These are phyloP conservation scores for Coenonympha glycerion DNA, from an alignment of 2,888 invertebrate genomes.

Conservation along the genomic window DNA sequence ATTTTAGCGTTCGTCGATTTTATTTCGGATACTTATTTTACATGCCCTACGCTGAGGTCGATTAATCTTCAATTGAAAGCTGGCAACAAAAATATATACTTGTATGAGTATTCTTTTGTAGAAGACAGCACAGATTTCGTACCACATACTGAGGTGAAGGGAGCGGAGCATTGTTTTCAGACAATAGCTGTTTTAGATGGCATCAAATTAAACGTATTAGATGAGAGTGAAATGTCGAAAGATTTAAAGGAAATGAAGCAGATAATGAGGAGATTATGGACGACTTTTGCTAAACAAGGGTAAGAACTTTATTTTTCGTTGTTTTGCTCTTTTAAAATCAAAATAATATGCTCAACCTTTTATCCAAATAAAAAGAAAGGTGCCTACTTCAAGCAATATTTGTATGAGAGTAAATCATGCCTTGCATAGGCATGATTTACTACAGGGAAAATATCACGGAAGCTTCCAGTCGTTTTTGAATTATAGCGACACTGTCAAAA, in stretches of 20 bases:
- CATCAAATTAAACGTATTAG: slow-evolving; percentile 29
- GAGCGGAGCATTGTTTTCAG: slow-evolving; percentile 42
- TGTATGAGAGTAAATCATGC: no score
- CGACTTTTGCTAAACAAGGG: slow-evolving; percentile 27
- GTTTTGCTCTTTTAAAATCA: no score
- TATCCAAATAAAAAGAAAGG: no score
- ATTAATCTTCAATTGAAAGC: slow-evolving; percentile 31
- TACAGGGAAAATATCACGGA: no score
- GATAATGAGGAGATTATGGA: slow-evolving; percentile 31
- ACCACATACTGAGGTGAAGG: slow-evolving; percentile 35
- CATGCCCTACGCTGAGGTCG: slow-evolving; percentile 35
- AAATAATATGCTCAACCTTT: no score
- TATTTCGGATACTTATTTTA: slow-evolving; percentile 46
- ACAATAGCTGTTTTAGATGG: slow-evolving; percentile 30
- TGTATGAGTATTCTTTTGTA: slow-evolving; percentile 43
- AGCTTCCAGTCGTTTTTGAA: no score
- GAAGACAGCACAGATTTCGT: slow-evolving; percentile 34
- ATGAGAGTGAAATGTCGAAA: slow-evolving; percentile 23
- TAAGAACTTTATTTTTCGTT: slow-evolving; percentile 3
- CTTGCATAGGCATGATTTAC: no score
- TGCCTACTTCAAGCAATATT: no score
- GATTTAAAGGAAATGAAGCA: slow-evolving; percentile 31
- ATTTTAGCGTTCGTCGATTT: slow-evolving; percentile 32
- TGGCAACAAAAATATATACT: slow-evolving; percentile 36
- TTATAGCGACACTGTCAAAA: no score